A percentile compares a stretch with the other conserved stretches of the same genome.
phyloP scores from a whole-genome alignment of 2,113 vertebrate genomes.

The Clarias batrachus region DNA sequence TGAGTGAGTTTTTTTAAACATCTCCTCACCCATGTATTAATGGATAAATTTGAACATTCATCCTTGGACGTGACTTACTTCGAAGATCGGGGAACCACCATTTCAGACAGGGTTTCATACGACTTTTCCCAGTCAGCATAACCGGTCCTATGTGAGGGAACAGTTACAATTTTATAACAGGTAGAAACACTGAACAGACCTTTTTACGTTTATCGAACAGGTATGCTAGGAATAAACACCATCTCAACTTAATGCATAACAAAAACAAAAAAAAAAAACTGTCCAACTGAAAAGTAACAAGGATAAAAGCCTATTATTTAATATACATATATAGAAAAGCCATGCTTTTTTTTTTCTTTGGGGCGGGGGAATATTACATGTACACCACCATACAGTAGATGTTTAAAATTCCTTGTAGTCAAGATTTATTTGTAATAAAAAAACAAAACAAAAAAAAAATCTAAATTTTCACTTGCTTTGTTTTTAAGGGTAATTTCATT shows the following conservation, averaged over 20 bases:
- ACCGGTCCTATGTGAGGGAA: conserved; percentile 73
- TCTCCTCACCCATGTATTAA: not conserved
- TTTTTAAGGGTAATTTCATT: not conserved
- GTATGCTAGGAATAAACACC: not conserved
- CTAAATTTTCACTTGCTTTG: not conserved
- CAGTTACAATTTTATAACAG: conserved; percentile 9
- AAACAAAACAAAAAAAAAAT: not conserved
- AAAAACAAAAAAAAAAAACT: not conserved
- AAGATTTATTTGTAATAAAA: not conserved
- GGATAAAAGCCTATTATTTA: not conserved
- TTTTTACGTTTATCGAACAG: not conserved
- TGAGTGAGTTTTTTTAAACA: not conserved
- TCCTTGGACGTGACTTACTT: conserved; percentile 78
- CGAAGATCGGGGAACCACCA: conserved; percentile 96
- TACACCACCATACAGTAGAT: not conserved
- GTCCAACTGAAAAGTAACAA: not conserved
- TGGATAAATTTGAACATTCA: not conserved
- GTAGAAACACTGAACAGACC: not conserved
- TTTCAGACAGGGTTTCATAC: conserved; percentile 94
- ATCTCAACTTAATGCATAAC: not conserved
- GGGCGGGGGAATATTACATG: not conserved
- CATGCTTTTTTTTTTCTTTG: not conserved
- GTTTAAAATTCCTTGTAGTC: not conserved
- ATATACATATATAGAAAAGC: not conserved
- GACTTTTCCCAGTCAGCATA: conserved; percentile 93